Evolutionary conservation across 2,797 vertebrate species (phyloP).

Genomic region (Falco biarmicus): DNA sequence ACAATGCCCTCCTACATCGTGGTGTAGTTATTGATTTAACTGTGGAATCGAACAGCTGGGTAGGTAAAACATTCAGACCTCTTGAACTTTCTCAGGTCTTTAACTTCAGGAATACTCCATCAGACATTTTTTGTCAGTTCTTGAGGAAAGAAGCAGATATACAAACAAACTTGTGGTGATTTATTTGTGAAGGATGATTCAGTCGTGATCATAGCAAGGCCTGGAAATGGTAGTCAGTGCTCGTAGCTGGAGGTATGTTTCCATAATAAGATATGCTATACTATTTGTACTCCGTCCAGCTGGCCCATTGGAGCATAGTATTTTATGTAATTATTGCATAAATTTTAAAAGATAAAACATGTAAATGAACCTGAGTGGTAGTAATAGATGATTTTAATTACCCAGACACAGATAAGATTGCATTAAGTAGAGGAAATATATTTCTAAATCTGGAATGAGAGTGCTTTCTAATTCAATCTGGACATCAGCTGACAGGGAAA

Average conservation of each 20-base stretch:
- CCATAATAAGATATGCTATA: constrained; percentile 11
- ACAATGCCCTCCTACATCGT: background rate
- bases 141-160: background rate
- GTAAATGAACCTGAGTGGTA: constrained; percentile 69
- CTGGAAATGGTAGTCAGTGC: background rate
- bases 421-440: constrained; percentile 73
- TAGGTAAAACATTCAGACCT: background rate
- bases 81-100: background rate
- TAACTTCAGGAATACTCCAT: background rate
- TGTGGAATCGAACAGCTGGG: background rate
- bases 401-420: constrained; percentile 66
- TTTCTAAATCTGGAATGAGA: constrained; percentile 58
- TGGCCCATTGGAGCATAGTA: constrained; percentile 29
- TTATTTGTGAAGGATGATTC: background rate
- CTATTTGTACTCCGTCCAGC: constrained; percentile 58
- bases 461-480: constrained; percentile 71
- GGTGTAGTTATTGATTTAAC: background rate
- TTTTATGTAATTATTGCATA: constrained; percentile 67
- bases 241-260: background rate
- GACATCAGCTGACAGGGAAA: constrained; percentile 39
- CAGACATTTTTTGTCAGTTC: background rate
- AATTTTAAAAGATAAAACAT: constrained; percentile 67
- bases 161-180: background rate
- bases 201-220: background rate
- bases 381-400: constrained; percentile 72